phyloP scores from a whole-genome alignment of 2,888 invertebrate species.

The Rhagonycha lutea region DNA sequence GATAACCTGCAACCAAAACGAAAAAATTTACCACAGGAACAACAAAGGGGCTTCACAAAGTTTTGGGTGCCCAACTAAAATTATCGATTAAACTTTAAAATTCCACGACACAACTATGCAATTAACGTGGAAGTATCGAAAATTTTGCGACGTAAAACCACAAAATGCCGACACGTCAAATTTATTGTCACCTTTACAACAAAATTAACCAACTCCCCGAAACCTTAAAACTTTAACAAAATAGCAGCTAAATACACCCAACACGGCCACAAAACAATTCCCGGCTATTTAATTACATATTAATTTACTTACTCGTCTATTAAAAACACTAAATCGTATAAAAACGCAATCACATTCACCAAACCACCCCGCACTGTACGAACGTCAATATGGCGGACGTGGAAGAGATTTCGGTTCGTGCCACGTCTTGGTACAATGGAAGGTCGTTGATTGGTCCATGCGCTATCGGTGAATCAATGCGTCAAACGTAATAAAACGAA shows the following conservation, averaged over 20 bases:
- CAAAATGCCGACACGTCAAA: constrained; percentile 59
- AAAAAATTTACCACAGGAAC: neutral
- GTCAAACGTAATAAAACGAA: neutral
- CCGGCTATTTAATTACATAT: neutral
- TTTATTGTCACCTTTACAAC: constrained; percentile 53
- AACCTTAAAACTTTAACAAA: constrained; percentile 33
- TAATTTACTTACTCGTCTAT: constrained; percentile 55
- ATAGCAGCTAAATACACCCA: neutral
- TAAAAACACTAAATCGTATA: constrained; percentile 59
- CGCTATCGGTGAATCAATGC: neutral
- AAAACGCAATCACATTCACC: constrained; percentile 72
- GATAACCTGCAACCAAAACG: constrained; percentile 42
- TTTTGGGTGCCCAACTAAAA: neutral
- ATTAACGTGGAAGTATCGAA: neutral
- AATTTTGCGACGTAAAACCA: constrained; percentile 33
- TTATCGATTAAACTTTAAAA: neutral
- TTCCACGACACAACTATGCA: neutral
- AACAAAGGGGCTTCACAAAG: constrained; percentile 43
- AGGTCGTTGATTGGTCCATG: constrained; percentile 40
- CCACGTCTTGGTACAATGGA: constrained; percentile 71
- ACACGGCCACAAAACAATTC: neutral
- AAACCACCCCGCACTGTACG: constrained; percentile 71
- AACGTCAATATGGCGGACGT: constrained; percentile 86
- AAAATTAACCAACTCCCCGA: constrained; percentile 60
- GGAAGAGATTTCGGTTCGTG: constrained; percentile 75